These are phyloP conservation scores for Matsumyia berberina DNA, from an alignment of 2,888 invertebrate species.

Conservation along the genomic window DNA sequence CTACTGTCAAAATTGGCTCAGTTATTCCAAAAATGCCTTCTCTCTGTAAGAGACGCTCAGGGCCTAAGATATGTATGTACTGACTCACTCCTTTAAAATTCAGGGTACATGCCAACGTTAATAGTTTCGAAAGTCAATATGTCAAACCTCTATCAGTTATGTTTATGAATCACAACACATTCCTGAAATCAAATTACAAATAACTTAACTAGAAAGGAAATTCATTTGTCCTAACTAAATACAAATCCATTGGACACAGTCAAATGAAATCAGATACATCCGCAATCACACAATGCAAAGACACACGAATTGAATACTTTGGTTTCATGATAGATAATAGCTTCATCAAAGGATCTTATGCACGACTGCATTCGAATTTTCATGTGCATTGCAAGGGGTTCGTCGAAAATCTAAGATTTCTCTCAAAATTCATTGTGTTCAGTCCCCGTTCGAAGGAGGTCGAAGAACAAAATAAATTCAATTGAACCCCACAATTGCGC, in stretches of 20 bases:
- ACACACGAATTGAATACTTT: slow-evolving; percentile 6
- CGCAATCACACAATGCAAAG: background rate
- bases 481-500: background rate
- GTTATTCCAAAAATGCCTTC: too few relatives aligned
- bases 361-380: background rate
- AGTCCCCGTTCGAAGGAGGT: background rate
- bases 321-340: slow-evolving; percentile 24
- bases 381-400: slow-evolving; percentile 11
- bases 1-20: too few relatives aligned
- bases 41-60: too few relatives aligned
- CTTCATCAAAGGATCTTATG: slow-evolving; percentile 1
- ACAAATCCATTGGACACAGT: background rate
- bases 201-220: too few relatives aligned
- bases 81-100: too few relatives aligned
- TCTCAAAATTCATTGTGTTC: background rate
- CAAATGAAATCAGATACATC: slow-evolving; percentile 19
- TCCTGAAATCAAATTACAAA: too few relatives aligned
- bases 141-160: too few relatives aligned
- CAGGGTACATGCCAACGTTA: too few relatives aligned
- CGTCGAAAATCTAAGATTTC: slow-evolving; percentile 10
- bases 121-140: too few relatives aligned
- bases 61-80: too few relatives aligned
- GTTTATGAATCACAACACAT: too few relatives aligned
- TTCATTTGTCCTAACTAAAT: too few relatives aligned
- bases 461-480: slow-evolving; percentile 26